Base-by-base conservation (phyloP, 2,113 vertebrate genomes). In the Calyptommatus sinebrachiatus region DNA sequence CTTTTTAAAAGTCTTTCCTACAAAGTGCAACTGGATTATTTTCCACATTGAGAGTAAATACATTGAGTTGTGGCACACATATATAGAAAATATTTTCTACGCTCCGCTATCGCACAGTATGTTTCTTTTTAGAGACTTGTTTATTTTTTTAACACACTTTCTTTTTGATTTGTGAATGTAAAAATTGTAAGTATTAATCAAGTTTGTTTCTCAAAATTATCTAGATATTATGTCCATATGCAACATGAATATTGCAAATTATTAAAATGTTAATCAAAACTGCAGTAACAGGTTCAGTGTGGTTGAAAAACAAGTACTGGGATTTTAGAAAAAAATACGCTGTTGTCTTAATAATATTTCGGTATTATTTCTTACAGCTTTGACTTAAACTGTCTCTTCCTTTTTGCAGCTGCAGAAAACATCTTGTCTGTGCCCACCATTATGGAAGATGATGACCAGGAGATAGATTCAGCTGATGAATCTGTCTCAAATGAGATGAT, bases 391-490 rank as follows among this genome's bases (percentile, higher is more conserved):
- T 82, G 73, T 82, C 63, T 87, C 86, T 86, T 72, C 89, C 84
- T 74, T 89, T 77, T 93, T 93, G 28, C 93, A 97, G 96, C 93
- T 87, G 95, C 96, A n/a, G 97, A 99, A 87, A 94, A 93, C 61
- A 90, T 97, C 93, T 97, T 96, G 12, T 96, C 97, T 0, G 92
- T 95, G 73, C 96, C 96, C 4, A 94, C 94, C 48, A 93, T 95
- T 73, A 91, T 97, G 91, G 98, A 99, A 24, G 97, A 99, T 0
- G 97, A 99, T 1, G 98, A 99, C 69, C 98, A 95, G 89, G 98
- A 99, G 35, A 93, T 97, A 10, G 98, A 99, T 88, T 99, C 98
- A 0, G 98, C 98, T 0, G 98, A 99, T 9, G 97, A 99, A 66
- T 98, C 97, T 0, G 96, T 98, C 77, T 92, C 96, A 53, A 97